Base-by-base conservation (phyloP, 2,113 vertebrate species). In the Epinephelus fuscoguttatus region DNA sequence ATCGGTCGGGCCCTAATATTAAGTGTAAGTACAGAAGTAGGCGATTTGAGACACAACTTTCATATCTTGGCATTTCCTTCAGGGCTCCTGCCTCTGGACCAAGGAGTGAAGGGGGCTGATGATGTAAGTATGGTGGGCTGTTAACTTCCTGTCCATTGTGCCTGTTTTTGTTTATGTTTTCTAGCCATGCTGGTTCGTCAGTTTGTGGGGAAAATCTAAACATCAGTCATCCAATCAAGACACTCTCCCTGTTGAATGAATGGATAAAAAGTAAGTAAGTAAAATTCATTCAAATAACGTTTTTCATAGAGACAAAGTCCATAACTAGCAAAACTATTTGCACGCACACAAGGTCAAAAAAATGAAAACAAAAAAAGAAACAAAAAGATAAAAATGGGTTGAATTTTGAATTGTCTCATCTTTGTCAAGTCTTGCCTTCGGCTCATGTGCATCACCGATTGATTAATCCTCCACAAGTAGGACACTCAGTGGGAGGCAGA, bases 381-480 rank as follows among this genome's bases (percentile, higher is more conserved):
- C 4, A 19, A 64, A 42, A 10, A 15, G 30, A 21, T 25, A 14
- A 27, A 57, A 45, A 42, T 3, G 42, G 8, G 2, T 5, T 40
- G 6, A 0, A 33, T 55, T 30, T 25, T 27, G 2, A 64, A n/a
- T 27, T n/a, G 14, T 23, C 8, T 13, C 9, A 71, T 42, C 30
- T 30, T 30, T 30, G 30, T 30, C 30, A 1, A 27, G 63, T 55
- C 23, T 21, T 23, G 18, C 45, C 25, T 75, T 76, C 15, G 45
- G 59, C 52, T 62, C 61, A 45, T 61, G 21, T 69, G 42, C 67
- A 55, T n/a, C 57, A 40, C 67, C 70, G 74, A 87, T 84, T 81
- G 78, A 91, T 91, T 84, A 70, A 85, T 87, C 45, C 52, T 8
- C 50, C 33, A 25, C 82, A 62, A 71, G 70, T 40, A 49, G 86